Conservation (phyloP, 2,797 vertebrate species). For the Cyprinodon diabolis region DNA sequence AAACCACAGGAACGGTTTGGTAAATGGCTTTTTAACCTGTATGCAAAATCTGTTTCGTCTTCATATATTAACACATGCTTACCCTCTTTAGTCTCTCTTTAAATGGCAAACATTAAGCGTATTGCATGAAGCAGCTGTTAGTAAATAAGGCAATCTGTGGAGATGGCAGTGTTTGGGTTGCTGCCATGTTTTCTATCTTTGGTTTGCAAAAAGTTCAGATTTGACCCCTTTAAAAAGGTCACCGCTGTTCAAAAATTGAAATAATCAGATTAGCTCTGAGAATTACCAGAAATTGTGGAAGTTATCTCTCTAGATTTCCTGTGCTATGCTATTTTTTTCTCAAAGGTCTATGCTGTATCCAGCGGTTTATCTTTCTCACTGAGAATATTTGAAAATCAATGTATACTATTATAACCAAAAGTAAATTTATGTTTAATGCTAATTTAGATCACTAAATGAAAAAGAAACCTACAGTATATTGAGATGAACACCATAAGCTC, state of each 20-base stretch:
- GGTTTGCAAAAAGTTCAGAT: slow-evolving; percentile 42
- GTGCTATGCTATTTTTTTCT: not conserved
- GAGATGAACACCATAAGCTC: not conserved
- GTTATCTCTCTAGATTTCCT: not conserved
- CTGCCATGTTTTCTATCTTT: slow-evolving; percentile 85
- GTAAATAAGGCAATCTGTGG: slow-evolving; percentile 86
- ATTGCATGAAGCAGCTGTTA: slow-evolving; percentile 78
- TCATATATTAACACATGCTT: slow-evolving; percentile 27
- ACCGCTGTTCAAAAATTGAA: too few species aligned
- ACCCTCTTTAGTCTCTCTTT: slow-evolving; percentile 26
- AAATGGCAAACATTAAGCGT: slow-evolving; percentile 33
- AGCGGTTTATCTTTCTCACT: not conserved
- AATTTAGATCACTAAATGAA: not conserved
- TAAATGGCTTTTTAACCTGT: not conserved
- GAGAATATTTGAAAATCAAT: not conserved
- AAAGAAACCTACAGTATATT: not conserved
- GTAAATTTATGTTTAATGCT: not conserved
- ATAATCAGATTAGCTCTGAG: not conserved
- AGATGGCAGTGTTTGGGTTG: slow-evolving; percentile 56
- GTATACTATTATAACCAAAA: not conserved
- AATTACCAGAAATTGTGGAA: not conserved
- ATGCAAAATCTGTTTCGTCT: not conserved
- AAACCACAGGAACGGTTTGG: not conserved
- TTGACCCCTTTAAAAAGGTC: too few species aligned
- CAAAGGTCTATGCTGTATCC: not conserved